Evolutionary conservation across 2,797 vertebrate species (phyloP).

Genomic region (Sorex maritimensis): DNA sequence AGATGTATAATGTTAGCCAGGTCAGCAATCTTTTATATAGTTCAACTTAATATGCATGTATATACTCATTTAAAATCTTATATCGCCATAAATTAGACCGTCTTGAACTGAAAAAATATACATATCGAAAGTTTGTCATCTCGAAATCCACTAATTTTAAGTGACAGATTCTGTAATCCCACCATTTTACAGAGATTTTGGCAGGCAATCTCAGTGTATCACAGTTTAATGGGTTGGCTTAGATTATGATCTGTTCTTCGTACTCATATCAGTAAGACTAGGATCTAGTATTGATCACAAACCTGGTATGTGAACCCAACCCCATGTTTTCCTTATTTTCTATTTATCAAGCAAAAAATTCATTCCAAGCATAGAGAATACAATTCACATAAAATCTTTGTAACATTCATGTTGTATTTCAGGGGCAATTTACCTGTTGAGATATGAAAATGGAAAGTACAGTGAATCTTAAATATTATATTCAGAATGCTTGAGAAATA

Average conservation of each 20-base stretch:
- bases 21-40: background rate
- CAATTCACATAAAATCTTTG: background rate
- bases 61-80: constrained; percentile 48
- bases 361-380: background rate
- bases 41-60: constrained; percentile 30
- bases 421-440: background rate
- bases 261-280: background rate
- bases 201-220: background rate
- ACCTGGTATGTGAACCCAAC: background rate
- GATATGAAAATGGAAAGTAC: background rate
- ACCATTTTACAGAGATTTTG: background rate
- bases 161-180: background rate
- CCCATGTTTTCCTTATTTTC: background rate
- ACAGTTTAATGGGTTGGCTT: background rate
- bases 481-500: background rate
- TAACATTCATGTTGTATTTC: background rate
- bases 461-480: background rate
- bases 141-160: constrained; percentile 35
- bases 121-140: constrained; percentile 24
- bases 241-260: background rate
- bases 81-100: constrained; percentile 24
- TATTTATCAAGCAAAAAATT: background rate
- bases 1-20: background rate
- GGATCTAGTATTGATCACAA: background rate
- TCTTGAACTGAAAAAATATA: constrained; percentile 45